These are phyloP conservation scores for Ennomos erosarius DNA, from an alignment of 2,888 invertebrate genomes.

Conservation along the genomic window DNA sequence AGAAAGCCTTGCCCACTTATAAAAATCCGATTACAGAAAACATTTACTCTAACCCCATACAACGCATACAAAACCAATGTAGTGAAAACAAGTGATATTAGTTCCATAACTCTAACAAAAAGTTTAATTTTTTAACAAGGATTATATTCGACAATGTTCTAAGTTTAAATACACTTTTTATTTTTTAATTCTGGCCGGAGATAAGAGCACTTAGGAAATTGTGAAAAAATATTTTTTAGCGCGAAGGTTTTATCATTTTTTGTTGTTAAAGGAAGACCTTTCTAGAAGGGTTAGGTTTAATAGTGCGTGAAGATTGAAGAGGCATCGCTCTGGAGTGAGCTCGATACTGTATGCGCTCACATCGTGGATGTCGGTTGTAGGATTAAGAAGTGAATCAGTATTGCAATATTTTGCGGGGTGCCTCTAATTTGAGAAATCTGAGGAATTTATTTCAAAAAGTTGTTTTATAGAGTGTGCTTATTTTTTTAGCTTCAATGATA, in stretches of 20 bases:
- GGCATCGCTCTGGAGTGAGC: slow-evolving; percentile 55
- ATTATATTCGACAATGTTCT: slow-evolving; percentile 34
- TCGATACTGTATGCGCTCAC: slow-evolving; percentile 36
- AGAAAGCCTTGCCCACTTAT: slow-evolving; percentile 40
- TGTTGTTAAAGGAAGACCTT: slow-evolving; percentile 11
- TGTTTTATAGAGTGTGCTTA: no score
- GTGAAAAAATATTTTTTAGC: slow-evolving; percentile 27
- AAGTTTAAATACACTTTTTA: slow-evolving; percentile 39
- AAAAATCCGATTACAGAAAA: slow-evolving; percentile 67
- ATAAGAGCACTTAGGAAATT: slow-evolving; percentile 33
- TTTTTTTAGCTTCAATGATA: no score
- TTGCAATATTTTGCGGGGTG: slow-evolving; percentile 52
- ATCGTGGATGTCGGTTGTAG: slow-evolving; percentile 30
- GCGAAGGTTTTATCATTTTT: slow-evolving; percentile 20
- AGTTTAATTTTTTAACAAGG: slow-evolving; percentile 41
- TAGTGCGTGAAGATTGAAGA: slow-evolving; percentile 61
- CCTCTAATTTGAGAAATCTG: slow-evolving; percentile 5
- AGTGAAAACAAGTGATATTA: slow-evolving; percentile 56
- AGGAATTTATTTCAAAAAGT: no score
- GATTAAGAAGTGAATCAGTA: slow-evolving; percentile 37
- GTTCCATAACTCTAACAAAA: slow-evolving; percentile 42
- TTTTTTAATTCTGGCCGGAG: slow-evolving; percentile 32
- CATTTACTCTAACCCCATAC: slow-evolving; percentile 53
- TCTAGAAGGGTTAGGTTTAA: slow-evolving; percentile 54
- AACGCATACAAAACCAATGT: slow-evolving; percentile 57